phyloP scores from a whole-genome alignment of 2,888 invertebrate genomes.

The Drosophila dives region DNA sequence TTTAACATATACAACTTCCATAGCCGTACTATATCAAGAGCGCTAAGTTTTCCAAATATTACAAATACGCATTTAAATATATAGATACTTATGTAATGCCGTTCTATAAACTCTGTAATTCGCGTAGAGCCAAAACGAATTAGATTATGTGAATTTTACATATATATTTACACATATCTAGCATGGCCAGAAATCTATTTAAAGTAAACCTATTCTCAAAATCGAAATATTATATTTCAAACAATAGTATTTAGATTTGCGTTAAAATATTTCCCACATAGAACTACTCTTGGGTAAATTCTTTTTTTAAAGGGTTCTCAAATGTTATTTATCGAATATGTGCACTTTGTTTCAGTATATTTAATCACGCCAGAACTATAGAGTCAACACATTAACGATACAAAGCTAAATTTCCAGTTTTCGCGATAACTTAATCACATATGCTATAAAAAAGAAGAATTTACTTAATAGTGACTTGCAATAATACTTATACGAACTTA shows the following conservation, averaged over 20 bases:
- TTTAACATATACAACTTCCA: constrained; percentile 63
- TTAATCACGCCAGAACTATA: constrained; percentile 33
- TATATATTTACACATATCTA: constrained; percentile 20
- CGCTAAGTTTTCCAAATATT: constrained; percentile 55
- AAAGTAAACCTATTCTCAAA: constrained; percentile 25
- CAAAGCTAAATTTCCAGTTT: constrained; percentile 36
- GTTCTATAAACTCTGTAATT: constrained; percentile 37
- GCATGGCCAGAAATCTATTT: constrained; percentile 16
- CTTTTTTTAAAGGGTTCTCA: constrained; percentile 14
- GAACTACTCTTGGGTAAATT: constrained; percentile 23
- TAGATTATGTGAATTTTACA: constrained; percentile 34
- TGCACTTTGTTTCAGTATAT: constrained; percentile 70
- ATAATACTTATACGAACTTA: constrained; percentile 51
- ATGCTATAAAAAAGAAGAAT: constrained; percentile 23
- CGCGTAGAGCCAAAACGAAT: constrained; percentile 38
- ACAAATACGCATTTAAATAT: constrained; percentile 51
- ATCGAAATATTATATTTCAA: constrained; percentile 46
- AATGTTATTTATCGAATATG: constrained; percentile 70
- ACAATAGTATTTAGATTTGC: constrained; percentile 39
- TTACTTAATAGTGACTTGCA: constrained; percentile 42
- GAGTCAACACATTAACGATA: constrained; percentile 34
- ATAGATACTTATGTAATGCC: constrained; percentile 25
- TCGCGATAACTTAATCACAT: constrained; percentile 24
- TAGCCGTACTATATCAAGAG: constrained; percentile 22
- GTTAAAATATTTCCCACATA: constrained; percentile 40